Evolutionary conservation across 2,888 invertebrate genomes (phyloP).

Genomic region (Stenolophus ochropezus): DNA sequence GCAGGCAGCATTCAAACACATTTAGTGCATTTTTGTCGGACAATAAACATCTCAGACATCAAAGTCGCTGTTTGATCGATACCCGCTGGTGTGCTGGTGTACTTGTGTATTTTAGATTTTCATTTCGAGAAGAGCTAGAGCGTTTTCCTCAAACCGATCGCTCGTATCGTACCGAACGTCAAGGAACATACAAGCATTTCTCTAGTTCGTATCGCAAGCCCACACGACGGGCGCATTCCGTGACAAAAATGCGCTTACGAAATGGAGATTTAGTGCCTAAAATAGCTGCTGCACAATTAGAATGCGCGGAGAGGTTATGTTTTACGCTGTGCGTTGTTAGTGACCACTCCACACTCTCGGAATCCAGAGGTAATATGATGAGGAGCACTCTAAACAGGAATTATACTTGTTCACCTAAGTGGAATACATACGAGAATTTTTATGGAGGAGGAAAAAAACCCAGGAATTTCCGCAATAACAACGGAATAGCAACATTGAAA

Average conservation of each 20-base stretch:
- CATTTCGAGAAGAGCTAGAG: constrained; percentile 32
- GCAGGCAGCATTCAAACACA: neutral
- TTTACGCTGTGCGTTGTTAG: neutral
- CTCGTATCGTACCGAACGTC: neutral
- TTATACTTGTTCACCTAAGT: neutral
- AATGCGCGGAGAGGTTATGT: neutral
- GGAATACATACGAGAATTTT: neutral
- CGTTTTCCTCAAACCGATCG: constrained; percentile 35
- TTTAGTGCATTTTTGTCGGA: neutral
- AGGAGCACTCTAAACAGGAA: neutral
- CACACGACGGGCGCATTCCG: constrained; percentile 41
- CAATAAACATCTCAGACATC: constrained; percentile 6
- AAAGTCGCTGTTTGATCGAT: constrained; percentile 36
- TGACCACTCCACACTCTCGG: neutral
- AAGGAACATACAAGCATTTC: constrained; percentile 25
- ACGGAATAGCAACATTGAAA: neutral
- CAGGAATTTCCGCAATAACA: neutral
- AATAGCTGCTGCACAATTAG: constrained; percentile 51
- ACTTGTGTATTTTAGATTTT: constrained; percentile 44
- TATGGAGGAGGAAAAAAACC: neutral
- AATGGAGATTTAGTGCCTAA: constrained; percentile 54
- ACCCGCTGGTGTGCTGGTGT: neutral
- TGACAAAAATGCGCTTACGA: constrained; percentile 49
- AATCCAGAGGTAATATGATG: neutral
- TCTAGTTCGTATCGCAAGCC: constrained; percentile 22